phyloP scores from a whole-genome alignment of 1,140 invertebrate species.

The Pomacea maculata region DNA sequence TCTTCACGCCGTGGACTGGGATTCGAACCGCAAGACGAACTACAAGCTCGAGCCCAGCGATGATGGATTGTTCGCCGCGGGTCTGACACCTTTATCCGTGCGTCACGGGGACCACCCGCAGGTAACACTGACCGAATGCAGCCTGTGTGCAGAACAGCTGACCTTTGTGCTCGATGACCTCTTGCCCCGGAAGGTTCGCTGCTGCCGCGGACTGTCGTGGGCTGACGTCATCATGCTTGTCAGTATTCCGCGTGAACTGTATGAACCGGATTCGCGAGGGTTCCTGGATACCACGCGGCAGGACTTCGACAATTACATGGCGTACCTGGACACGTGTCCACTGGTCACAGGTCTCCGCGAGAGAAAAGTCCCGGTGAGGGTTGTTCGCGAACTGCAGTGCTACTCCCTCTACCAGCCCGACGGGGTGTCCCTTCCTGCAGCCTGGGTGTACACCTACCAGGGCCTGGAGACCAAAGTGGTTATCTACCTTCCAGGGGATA shows the following conservation, averaged over 20 bases:
- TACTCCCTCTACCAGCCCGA: background rate
- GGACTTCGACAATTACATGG: conserved; percentile 26
- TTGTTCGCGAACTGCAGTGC: conserved; percentile 10
- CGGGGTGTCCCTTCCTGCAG: conserved; percentile 11
- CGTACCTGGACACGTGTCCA: conserved; percentile 11
- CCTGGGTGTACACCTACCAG: conserved; percentile 33
- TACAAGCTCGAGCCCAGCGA: conserved; percentile 16
- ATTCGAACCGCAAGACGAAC: background rate
- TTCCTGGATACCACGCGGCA: conserved; percentile 27
- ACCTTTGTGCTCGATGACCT: background rate
- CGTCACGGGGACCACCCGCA: conserved; percentile 12
- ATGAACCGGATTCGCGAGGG: conserved; percentile 17
- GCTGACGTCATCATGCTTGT: conserved; percentile 27
- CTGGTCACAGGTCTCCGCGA: conserved; percentile 8
- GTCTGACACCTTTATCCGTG: conserved; percentile 13
- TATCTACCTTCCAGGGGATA: conserved; percentile 28
- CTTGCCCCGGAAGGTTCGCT: background rate
- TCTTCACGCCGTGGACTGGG: conserved; percentile 26
- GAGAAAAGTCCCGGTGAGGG: conserved; percentile 2
- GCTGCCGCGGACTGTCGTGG: conserved; percentile 11
- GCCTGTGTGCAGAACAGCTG: background rate
- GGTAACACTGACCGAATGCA: conserved; percentile 14
- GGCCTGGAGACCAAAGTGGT: conserved; percentile 35
- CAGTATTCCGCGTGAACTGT: conserved; percentile 21
- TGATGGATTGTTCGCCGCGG: background rate